Base-by-base conservation (phyloP, 1,140 invertebrate species). In the Sweltsa coloradensis region DNA sequence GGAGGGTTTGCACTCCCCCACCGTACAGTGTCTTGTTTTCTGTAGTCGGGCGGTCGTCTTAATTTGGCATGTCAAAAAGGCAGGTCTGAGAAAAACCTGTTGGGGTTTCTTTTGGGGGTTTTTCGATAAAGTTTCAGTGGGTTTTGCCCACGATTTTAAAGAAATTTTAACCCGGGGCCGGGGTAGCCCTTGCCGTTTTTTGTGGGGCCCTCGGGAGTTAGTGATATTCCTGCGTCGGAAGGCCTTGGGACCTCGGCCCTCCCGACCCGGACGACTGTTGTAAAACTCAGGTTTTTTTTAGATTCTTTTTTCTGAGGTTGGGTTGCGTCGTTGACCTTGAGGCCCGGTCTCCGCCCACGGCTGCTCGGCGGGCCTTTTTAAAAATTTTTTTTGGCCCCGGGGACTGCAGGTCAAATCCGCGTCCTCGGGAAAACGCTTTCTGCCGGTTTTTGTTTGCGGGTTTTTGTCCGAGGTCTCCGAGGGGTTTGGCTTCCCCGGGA, bases 191-290 rank as follows among this genome's bases (percentile, higher is more conserved):
- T 42, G 11, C 27, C 34, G 11, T 51, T 25, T 16, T 39, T 40
- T 29, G 41, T 45, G 26, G 36, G 80, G 49, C 83, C 79, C 13
- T 81, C 68, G 1, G 82, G 85, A 57, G 87, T 84, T 47, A 89
- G 77, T 5, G 85, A 88, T 55, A 89, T 89, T 18, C 85, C 85
- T 61, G 83, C 87, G 51, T 89, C 86, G 0, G 84, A 88, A n/a
- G n/a, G n/a, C 4, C 85, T 84, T 54, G 86, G 82, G 47, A 83
- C 81, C 63, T 86, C 83, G 3, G 78, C 73, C 53, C 78, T 25
- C 76, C 73, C 13, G 74, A 47, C 22, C 52, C 48, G 13, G 46
- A 69, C 16, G 72, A 72, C 23, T 74, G 74, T 57, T 74, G 72
- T 26, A n/a, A 74, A 59, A 6, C 81, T 74, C 50, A 84, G 61